A percentile compares a stretch with the other conserved stretches of the same genome.
Conservation (phyloP, 2,797 vertebrate species). For the Parauchenoglanis ngamensis region DNA sequence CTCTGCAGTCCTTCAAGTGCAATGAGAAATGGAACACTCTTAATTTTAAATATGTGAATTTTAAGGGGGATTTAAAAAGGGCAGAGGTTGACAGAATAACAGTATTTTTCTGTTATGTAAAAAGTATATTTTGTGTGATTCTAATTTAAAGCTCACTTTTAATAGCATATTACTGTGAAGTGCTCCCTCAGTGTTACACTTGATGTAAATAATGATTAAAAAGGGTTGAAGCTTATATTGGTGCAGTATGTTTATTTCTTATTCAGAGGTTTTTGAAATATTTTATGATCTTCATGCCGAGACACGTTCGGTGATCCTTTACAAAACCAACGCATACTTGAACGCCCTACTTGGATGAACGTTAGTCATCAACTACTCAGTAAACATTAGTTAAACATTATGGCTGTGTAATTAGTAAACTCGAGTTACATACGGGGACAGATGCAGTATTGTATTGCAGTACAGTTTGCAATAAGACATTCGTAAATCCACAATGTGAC, state of each 20-base stretch:
- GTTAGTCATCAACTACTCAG: not conserved
- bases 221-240: constrained; percentile 69
- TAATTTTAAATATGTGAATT: constrained; percentile 79
- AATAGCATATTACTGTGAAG: constrained; percentile 98
- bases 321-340: not conserved
- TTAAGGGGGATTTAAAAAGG: constrained; percentile 78
- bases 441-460: not conserved
- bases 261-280: not conserved
- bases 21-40: constrained; percentile 74
- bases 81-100: constrained; percentile 80
- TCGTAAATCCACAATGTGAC: no score
- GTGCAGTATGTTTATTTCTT: constrained; percentile 3
- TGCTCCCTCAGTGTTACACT: constrained; percentile 97
- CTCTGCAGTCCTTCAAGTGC: constrained; percentile 79
- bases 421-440: not conserved
- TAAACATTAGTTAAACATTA: constrained; percentile 16
- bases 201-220: constrained; percentile 98
- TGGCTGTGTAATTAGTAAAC: not conserved
- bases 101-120: constrained; percentile 86
- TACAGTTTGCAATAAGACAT: not conserved
- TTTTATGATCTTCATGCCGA: not conserved
- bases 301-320: not conserved
- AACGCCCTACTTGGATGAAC: not conserved
- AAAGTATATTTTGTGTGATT: constrained; percentile 92
- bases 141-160: constrained; percentile 96